Base-by-base conservation (phyloP, 2,797 vertebrate species). In the Leuciscus waleckii region DNA sequence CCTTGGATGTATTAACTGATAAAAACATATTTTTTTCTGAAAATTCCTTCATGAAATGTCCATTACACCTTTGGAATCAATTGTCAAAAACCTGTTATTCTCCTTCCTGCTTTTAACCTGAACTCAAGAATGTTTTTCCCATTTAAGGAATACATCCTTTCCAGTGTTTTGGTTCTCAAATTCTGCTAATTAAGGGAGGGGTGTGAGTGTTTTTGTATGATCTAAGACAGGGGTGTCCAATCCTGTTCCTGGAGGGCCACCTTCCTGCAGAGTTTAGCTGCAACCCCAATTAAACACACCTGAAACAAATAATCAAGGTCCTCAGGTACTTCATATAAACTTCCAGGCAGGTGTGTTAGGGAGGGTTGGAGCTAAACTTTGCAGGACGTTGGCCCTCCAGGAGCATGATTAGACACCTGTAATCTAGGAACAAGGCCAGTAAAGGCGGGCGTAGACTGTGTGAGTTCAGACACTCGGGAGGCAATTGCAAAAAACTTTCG, bases 81-180 rank as follows among this genome's bases (percentile, higher is more conserved):
- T 73, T 46, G 11, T 19, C 10, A 70, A 82, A 54, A n/a, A 2
- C 19, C 32, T 8, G 21, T 56, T 19, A 82, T 35, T 16, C 11
- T 63, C 29, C n/a, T 49, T 32, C 26, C n/a, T 43, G n/a, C 9
- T 58, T 73, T 86, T 37, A 54, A 70, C 56, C 61, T 76, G 14
- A 14, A 71, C 61, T 61, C 16, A 35, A 43, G 19, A 17, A 89
- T 94, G 94, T 93, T 93, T 94, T 93, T 93, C 91, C 94, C 94
- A 95, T 96, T 95, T 95, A 94, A 92, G 94, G 94, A 90, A 37
- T 32, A n/a, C 23, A 63, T 37, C 14, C 51, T 73, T 67, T n/a
- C 26, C 29, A 67, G 54, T 32, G 26, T 23, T 56, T 49, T 43
- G 17, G 21, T 37, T 58, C 32, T 32, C n/a, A n/a, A 29, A 67